Percentiles rank a stretch among this genome's conserved stretches.
phyloP scores from a whole-genome alignment of 2,113 vertebrate genomes.

The Corvus moneduloides region DNA sequence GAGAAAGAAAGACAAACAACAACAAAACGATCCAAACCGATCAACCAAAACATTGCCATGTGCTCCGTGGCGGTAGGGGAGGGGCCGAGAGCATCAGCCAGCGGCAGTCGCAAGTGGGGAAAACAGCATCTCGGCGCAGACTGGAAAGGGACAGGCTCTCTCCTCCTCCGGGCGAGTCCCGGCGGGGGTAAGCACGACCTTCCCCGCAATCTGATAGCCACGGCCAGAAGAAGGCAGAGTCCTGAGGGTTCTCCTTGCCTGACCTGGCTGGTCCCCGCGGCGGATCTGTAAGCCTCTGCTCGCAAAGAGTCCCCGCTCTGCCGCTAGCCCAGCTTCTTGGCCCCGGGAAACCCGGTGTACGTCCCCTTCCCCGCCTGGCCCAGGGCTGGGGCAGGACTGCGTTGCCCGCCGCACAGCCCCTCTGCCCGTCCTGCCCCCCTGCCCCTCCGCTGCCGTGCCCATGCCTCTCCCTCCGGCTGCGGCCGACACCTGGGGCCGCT shows the following conservation, averaged over 20 bases:
- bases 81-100: neutral
- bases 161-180: neutral
- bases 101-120: neutral
- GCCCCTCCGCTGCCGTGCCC: neutral
- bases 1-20: neutral
- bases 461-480: neutral
- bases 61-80: neutral
- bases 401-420: neutral
- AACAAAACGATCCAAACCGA: neutral
- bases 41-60: conserved; percentile 44
- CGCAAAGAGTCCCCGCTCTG: neutral
- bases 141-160: neutral
- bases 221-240: neutral
- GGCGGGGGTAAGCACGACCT: neutral
- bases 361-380: neutral
- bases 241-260: neutral
- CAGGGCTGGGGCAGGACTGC: neutral
- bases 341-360: neutral
- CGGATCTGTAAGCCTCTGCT: neutral
- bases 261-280: no score
- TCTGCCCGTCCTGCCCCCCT: neutral
- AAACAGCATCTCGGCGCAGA: neutral
- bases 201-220: neutral
- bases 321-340: neutral
- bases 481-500: no score